Percentiles rank a stretch among this genome's conserved stretches.
phyloP scores from a whole-genome alignment of 2,797 vertebrate species.

The Alcedo atthis region DNA sequence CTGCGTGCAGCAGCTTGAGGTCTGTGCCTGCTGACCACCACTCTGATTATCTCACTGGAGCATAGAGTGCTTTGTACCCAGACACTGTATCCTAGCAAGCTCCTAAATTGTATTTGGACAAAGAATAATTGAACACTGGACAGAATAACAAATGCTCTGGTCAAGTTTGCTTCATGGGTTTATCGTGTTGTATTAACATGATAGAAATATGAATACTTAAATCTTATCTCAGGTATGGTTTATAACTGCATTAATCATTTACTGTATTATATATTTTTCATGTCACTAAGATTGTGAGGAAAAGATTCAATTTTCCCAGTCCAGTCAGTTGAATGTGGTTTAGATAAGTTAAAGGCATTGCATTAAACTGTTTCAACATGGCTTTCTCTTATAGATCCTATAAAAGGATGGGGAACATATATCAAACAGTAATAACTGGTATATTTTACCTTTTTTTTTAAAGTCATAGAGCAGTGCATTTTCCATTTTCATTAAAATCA shows the following conservation, averaged over 20 bases:
- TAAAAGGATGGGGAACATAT: constrained; percentile 73
- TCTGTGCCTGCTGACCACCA: constrained; percentile 68
- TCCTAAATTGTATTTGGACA: constrained; percentile 84
- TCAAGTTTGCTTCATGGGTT: constrained; percentile 85
- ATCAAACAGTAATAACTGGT: constrained; percentile 72
- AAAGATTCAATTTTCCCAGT: constrained; percentile 86
- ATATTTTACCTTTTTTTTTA: constrained; percentile 43
- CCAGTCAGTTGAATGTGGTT: constrained; percentile 80
- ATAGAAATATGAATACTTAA: constrained; percentile 96
- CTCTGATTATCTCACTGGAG: constrained; percentile 77
- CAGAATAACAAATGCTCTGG: constrained; percentile 84
- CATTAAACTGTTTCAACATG: constrained; percentile 75
- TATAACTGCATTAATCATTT: constrained; percentile 98
- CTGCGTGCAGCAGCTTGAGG: not conserved
- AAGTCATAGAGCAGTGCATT: constrained; percentile 72
- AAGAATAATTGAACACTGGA: constrained; percentile 85
- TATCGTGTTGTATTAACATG: constrained; percentile 95
- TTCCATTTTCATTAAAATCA: constrained; percentile 70
- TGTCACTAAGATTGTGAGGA: constrained; percentile 86
- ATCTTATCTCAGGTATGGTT: constrained; percentile 94
- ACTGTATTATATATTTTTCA: constrained; percentile 94
- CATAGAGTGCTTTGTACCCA: constrained; percentile 71
- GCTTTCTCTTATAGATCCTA: constrained; percentile 73
- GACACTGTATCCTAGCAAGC: constrained; percentile 71
- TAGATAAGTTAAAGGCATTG: constrained; percentile 83